Conservation (phyloP, 92 coral and sea anemone species). For the Palythoa grandiflora region DNA sequence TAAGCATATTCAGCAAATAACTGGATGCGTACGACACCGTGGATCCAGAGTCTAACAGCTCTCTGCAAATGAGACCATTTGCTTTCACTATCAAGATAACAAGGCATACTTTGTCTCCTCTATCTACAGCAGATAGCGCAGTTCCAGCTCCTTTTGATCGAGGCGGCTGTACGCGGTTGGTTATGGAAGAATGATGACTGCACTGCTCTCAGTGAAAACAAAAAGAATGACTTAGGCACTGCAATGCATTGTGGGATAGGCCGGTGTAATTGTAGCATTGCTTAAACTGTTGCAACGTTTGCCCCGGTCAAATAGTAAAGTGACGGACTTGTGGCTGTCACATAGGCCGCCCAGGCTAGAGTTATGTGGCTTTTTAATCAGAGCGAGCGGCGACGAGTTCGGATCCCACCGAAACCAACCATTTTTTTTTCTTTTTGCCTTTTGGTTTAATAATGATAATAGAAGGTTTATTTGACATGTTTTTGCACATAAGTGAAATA, state of each 20-base stretch:
- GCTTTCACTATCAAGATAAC: slow-evolving; percentile 53
- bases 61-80: slow-evolving; percentile 52
- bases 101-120: slow-evolving; percentile 53
- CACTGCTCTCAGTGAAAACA: slow-evolving; percentile 53
- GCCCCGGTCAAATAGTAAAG: slow-evolving; percentile 15
- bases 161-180: slow-evolving; percentile 39
- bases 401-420: no score
- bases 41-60: slow-evolving; percentile 59
- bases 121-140: slow-evolving; percentile 56
- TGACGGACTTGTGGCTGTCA: slow-evolving; percentile 63
- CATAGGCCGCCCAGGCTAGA: not conserved
- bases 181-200: slow-evolving; percentile 60
- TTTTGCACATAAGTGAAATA: no score
- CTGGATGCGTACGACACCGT: slow-evolving; percentile 51
- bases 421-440: no score
- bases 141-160: slow-evolving; percentile 24
- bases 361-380: no score
- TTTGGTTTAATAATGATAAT: no score
- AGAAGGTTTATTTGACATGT: no score
- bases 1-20: slow-evolving; percentile 46
- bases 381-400: no score
- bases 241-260: slow-evolving; percentile 42
- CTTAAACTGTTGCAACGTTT: not conserved
- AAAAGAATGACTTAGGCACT: slow-evolving; percentile 49
- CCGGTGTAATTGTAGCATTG: slow-evolving; percentile 62